Base-by-base conservation (phyloP, 2,797 vertebrate species). In the Artibeus lituratus region DNA sequence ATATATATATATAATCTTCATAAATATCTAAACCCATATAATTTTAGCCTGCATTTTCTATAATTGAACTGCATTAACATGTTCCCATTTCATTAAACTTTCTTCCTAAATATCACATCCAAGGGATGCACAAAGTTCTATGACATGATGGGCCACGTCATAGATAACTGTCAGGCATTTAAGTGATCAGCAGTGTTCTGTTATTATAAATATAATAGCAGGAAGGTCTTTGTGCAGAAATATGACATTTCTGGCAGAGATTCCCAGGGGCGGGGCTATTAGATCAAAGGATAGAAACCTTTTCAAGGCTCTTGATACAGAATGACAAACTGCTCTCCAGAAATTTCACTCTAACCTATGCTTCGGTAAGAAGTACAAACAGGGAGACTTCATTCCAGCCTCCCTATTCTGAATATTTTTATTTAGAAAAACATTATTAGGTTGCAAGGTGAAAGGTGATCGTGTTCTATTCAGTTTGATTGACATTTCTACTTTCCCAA, bases 281-380 rank as follows among this genome's bases (percentile, higher is more conserved):
- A 32, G 62, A 21, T 77, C 21, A n/a, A 82, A 93, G 72, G 37
- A 10, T 4, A 35, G 72, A 19, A 59, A 9, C 3, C 0, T 57
- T 90, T 76, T 47, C 15, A 78, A 87, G 76, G 22, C 26, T 74
- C 62, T 82, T 49, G 73, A 85, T 82, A 59, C 32, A 67, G 72
- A 74, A 73, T 35, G 49, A 62, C 18, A 94, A 84, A 77, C 53
- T 16, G 39, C 53, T 96, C 72, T 72, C 51, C 47, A 70, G 65
- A 84, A 78, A 87, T 44, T 21, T 69, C 53, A 14, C 80, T 69
- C 59, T 53, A 37, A 8, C 49, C 19, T 42, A 7, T n/a, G 59
- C 55, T 90, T 74, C 3, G 2, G 55, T 6, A 16, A 55, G 82
- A 49, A 29, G 53, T n/a, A 12, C 7, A 32, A 37, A 80, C 42